A percentile compares a stretch with the other conserved stretches of the same genome.
phyloP scores from a whole-genome alignment of 92 coral and sea anemone genomes.

The Umimayanthus chanpuru region DNA sequence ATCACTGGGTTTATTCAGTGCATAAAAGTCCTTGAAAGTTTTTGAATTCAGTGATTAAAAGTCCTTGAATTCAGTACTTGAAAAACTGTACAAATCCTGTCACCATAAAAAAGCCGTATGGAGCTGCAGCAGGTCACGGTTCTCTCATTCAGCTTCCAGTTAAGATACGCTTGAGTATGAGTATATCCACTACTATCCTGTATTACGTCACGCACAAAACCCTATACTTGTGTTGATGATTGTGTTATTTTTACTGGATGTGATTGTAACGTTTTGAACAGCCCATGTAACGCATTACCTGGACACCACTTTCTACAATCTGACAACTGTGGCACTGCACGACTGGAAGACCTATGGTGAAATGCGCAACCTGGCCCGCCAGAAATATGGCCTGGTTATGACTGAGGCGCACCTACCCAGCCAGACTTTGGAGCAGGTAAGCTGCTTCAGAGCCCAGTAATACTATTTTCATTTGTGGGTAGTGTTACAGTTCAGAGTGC shows the following conservation, averaged over 20 bases:
- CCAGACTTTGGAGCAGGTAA: slow-evolving; percentile 96
- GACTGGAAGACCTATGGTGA: slow-evolving; percentile 99
- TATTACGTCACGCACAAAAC: background rate
- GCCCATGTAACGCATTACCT: slow-evolving; percentile 94
- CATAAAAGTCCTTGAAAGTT: too few relatives aligned
- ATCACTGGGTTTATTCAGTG: too few relatives aligned
- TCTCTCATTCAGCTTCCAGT: too few relatives aligned
- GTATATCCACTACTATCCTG: too few relatives aligned
- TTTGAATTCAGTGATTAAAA: too few relatives aligned
- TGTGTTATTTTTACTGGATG: background rate
- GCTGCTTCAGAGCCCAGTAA: background rate
- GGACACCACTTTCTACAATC: slow-evolving; percentile 93
- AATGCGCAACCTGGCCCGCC: slow-evolving; percentile 94
- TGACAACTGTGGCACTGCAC: slow-evolving; percentile 96
- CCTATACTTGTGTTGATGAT: background rate
- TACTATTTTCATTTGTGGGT: background rate
- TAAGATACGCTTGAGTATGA: too few relatives aligned
- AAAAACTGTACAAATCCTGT: too few relatives aligned
- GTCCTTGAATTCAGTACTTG: too few relatives aligned
- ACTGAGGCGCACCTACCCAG: slow-evolving; percentile 97
- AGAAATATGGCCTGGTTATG: slow-evolving; percentile 90
- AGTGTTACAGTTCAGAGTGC: background rate
- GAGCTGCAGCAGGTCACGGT: too few relatives aligned
- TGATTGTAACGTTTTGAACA: slow-evolving; percentile 17
- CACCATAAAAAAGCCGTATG: too few relatives aligned